Percentiles rank a stretch among this genome's conserved stretches.
phyloP scores from a whole-genome alignment of 2,113 vertebrate genomes.

The Nansenia antarctica region DNA sequence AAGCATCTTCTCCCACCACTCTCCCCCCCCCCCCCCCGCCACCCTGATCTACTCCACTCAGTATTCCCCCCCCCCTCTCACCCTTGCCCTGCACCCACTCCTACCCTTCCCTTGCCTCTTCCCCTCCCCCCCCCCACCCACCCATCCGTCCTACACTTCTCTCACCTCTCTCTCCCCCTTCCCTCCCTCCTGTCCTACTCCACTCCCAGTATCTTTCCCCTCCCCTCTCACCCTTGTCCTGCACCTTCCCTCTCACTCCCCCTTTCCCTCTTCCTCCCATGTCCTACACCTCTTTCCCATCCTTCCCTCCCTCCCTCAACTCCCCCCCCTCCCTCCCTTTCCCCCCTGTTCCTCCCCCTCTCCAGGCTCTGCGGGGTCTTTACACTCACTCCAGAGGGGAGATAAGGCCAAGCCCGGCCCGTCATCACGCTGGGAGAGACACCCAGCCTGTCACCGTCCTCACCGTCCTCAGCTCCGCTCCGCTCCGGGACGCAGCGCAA shows the following conservation, averaged over 20 bases:
- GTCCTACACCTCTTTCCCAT: not conserved
- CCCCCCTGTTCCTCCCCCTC: too few species aligned
- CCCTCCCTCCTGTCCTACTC: too few species aligned
- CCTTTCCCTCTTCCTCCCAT: not conserved
- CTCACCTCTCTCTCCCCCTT: too few species aligned
- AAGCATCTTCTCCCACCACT: too few species aligned
- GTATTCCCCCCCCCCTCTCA: too few species aligned
- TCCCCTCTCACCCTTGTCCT: conserved; percentile 4
- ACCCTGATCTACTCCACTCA: too few species aligned
- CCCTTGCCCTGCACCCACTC: not conserved
- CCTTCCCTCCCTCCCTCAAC: too few species aligned
- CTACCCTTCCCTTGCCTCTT: conserved; percentile 3
- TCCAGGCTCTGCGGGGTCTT: conserved; percentile 30
- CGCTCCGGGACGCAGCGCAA: not conserved
- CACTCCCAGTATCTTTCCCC: not conserved
- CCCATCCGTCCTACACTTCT: too few species aligned
- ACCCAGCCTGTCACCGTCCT: conserved; percentile 2
- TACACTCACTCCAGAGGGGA: conserved; percentile 55
- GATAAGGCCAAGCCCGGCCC: conserved; percentile 50
- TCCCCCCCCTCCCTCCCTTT: too few species aligned
- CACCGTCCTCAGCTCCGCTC: not conserved
- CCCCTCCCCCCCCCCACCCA: too few species aligned
- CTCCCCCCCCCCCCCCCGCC: too few species aligned
- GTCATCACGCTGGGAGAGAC: conserved; percentile 32
- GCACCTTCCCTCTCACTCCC: conserved; percentile 48